Evolutionary conservation across 1,140 invertebrate genomes (phyloP).

Genomic region (Dinoponera quadriceps): DNA sequence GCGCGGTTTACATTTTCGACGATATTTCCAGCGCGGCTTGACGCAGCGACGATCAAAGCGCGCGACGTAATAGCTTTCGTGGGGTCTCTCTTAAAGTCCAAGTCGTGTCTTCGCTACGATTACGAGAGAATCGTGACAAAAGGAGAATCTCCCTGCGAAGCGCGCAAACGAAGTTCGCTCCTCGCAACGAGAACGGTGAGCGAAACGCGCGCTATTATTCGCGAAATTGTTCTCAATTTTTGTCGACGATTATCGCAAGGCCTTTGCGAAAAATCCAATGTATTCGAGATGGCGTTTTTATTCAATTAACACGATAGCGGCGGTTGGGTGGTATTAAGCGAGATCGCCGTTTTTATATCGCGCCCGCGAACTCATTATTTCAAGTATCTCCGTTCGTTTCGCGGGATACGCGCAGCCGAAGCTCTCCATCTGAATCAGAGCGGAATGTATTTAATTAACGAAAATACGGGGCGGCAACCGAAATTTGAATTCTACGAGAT

Average conservation of each 20-base stretch:
- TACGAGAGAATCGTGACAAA: constrained; percentile 16
- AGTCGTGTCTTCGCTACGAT: constrained; percentile 8
- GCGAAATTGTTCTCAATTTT: background rate
- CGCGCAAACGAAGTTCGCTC: constrained; percentile 12
- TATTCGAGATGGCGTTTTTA: background rate
- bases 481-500: constrained; percentile 44
- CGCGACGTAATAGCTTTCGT: constrained; percentile 27
- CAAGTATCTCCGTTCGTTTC: background rate
- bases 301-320: background rate
- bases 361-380: background rate
- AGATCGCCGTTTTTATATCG: background rate
- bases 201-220: background rate
- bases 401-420: background rate
- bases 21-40: constrained; percentile 1
- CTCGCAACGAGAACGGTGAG: background rate
- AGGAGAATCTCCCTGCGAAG: background rate
- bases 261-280: background rate
- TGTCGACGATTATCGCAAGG: background rate
- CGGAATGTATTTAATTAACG: constrained; percentile 52
- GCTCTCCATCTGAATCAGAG: constrained; percentile 28
- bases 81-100: constrained; percentile 39
- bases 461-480: constrained; percentile 25
- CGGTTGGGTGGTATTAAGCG: background rate
- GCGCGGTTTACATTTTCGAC: constrained; percentile 9
- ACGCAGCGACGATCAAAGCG: constrained; percentile 44